Evolutionary conservation across 2,113 vertebrate genomes (phyloP), one percentile per base, ranked within the genome.

Genomic region (Globicephala melas): DNA sequence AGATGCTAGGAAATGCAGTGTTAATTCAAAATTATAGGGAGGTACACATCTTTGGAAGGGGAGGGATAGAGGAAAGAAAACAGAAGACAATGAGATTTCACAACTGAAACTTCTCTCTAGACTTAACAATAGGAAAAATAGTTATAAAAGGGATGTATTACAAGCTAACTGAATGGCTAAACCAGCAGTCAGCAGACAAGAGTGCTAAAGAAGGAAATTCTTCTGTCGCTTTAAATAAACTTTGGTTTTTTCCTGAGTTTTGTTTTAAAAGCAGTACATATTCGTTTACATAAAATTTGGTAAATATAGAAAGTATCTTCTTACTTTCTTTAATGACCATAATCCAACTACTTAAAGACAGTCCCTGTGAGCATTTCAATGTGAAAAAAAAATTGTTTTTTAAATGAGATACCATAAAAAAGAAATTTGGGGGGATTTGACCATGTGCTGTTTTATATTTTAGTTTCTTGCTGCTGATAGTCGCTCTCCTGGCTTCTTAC

Each of bases 401-500:
- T 12, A 62, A 67, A 74, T 80, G n/a, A 71, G 15, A 60, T 73
- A 31, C 11, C n/a, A 60, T 84, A 28, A 38, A 80, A 93, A 89
- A 91, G 21, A 63, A 65, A 60, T 86, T n/a, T 21, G 2, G 26
- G 79, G 20, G 87, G 71, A 14, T 41, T 14, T 20, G 20, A 95
- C 95, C 18, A 12, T 91, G 23, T 60, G 18, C 41, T 93, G 33
- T 97, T 97, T 98, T 97, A 28, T 96, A 62, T 79, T 96, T 76
- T 96, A 99, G 99, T 97, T 95, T 99, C 97, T 98, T 99, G 98
- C 98, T 99, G 98, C 97, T 99, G 91, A 77, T 99, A 36, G 99
- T 99, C 79, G 99, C 99, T 82, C 89, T 98, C 94, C 97, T 99
- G 97, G 99, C 99, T 87, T 97, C 98, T 41, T 99, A 99, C 90